These are phyloP conservation scores for Zele albiditarsus DNA, from an alignment of 2,888 invertebrate species.

Conservation along the genomic window DNA sequence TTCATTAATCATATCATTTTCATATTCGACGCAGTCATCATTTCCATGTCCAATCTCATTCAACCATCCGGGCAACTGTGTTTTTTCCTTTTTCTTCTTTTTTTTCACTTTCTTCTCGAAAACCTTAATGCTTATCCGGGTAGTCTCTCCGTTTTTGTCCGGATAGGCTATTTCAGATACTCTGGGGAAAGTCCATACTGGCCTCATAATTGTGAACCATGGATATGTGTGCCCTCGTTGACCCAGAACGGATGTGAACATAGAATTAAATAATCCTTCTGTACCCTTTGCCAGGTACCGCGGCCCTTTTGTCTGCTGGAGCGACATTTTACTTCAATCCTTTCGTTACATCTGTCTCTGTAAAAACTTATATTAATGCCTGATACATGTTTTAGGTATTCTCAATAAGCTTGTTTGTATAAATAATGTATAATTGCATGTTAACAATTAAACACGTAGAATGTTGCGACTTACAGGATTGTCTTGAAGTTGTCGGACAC, in stretches of 20 bases:
- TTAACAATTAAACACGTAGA: conserved; percentile 31
- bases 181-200: background rate
- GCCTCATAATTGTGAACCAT: conserved; percentile 4
- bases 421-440: conserved; percentile 48
- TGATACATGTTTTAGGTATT: conserved; percentile 46
- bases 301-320: conserved; percentile 18
- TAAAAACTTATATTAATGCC: conserved; percentile 61
- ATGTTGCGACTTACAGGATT: conserved; percentile 12
- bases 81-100: conserved; percentile 29
- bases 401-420: conserved; percentile 43
- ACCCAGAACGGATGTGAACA: conserved; percentile 2
- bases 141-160: background rate
- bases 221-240: background rate
- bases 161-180: conserved; percentile 20
- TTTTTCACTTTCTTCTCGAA: conserved; percentile 10
- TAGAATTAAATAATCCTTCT: conserved; percentile 13
- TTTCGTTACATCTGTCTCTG: conserved; percentile 72
- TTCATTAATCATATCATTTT: conserved; percentile 30
- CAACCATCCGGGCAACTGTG: conserved; percentile 29
- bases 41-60: conserved; percentile 29
- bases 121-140: background rate
- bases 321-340: conserved; percentile 18
- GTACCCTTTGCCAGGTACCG: conserved; percentile 3
- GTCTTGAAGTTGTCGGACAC: conserved; percentile 18
- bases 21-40: conserved; percentile 29